phyloP scores from a whole-genome alignment of 2,797 vertebrate species.

The Sebastes minor region DNA sequence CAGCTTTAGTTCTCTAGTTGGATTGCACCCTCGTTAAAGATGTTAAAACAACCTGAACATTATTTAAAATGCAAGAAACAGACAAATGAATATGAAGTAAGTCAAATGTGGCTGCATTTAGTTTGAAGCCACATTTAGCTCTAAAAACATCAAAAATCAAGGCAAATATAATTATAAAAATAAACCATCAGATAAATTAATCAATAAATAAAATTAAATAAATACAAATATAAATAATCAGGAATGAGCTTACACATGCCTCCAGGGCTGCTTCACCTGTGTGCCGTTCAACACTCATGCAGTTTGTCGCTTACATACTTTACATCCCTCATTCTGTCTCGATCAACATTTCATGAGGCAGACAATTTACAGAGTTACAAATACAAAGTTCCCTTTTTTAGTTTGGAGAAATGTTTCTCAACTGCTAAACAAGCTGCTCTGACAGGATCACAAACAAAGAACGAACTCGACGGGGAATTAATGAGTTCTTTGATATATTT shows the following conservation, averaged over 20 bases:
- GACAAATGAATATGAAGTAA: not conserved
- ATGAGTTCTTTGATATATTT: not conserved
- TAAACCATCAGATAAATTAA: conserved; percentile 53
- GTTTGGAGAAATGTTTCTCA: conserved; percentile 18
- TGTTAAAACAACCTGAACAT: not conserved
- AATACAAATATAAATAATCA: conserved; percentile 49
- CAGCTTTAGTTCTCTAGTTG: not conserved
- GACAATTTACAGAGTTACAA: conserved; percentile 24
- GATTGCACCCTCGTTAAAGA: not conserved
- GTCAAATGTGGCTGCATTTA: not conserved
- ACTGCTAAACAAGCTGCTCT: conserved; percentile 13
- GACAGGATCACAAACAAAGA: conserved; percentile 13
- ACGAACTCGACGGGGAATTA: not conserved
- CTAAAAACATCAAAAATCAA: conserved; percentile 55
- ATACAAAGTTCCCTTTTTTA: conserved; percentile 49
- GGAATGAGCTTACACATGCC: conserved; percentile 39
- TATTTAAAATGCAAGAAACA: not conserved
- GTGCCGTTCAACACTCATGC: conserved; percentile 29
- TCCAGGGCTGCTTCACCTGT: conserved; percentile 55
- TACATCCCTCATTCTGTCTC: not conserved
- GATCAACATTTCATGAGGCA: conserved; percentile 42
- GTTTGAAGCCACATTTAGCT: not conserved
- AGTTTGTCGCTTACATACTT: conserved; percentile 7
- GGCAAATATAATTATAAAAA: conserved; percentile 66
- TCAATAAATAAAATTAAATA: conserved; percentile 48